Evolutionary conservation across 2,797 vertebrate genomes (phyloP), one percentile per base, ranked within the genome.

Genomic region (Ptychadena robeensis): DNA sequence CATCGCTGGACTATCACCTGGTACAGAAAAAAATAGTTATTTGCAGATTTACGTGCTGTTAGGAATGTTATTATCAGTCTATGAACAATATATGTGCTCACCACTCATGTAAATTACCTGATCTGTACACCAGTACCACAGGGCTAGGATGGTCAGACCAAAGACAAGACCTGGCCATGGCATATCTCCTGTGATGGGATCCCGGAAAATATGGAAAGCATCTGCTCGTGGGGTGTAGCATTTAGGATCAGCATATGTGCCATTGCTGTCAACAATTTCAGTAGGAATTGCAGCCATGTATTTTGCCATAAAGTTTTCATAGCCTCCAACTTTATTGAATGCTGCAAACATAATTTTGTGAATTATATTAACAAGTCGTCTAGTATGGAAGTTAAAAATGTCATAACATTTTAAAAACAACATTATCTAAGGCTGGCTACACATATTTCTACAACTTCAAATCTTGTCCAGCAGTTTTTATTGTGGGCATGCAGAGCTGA

Each of bases 1-100:
- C 97, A 99, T 6, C 96, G 95, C 89, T 99, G 97, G 57, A 98
- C 97, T 66, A 98, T 98, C 40, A 99, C 96, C 98, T 99, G 81
- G 3, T 69, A 15, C 34, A 59, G 8, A 69, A 85, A 67, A 53
- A 38, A 53, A 73, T 27, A 12, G 30, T 28, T 30, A 2, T n/a
- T 15, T 40, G 44, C 22, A 5, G 44, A 15, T 63, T n/a, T n/a
- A n/a, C n/a, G n/a, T n/a, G n/a, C 6, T 63, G 70, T 0, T 2
- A 37, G 28, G 1, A 28, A 38, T 28, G 15, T 9, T 4, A 30
- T 61, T 12, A n/a, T 15, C 18, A 34, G 11, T 32, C 53, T 53
- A 68, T 10, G 9, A 28, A 57, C 63, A 25, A 3, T 63, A 15
- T 18, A 10, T 71, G 10, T 34, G 3, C 7, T 68, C 2, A 59